These are phyloP conservation scores for Oxygymnocypris stewartii DNA, from an alignment of 2,113 vertebrate species.

Conservation along the genomic window DNA sequence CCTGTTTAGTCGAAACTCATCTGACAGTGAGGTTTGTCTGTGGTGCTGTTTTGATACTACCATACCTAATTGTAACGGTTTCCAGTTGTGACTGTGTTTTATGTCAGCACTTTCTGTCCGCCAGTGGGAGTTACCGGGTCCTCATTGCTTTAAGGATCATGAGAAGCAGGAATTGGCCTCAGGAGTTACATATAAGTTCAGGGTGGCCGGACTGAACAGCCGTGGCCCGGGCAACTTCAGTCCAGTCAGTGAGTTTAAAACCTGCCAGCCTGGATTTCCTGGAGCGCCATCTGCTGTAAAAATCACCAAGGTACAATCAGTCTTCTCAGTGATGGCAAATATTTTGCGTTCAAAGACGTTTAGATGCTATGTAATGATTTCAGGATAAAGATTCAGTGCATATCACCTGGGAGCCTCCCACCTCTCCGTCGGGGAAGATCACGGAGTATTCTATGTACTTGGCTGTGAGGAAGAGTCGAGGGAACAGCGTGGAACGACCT, in stretches of 20 bases:
- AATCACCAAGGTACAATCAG: constrained; percentile 85
- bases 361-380: neutral
- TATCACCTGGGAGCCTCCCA: constrained; percentile 96
- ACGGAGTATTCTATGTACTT: constrained; percentile 96
- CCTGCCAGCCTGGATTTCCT: constrained; percentile 94
- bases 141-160: constrained; percentile 81
- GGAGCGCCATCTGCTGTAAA: constrained; percentile 95
- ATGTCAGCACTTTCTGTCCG: neutral
- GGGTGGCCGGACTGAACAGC: constrained; percentile 92
- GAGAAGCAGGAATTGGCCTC: constrained; percentile 85
- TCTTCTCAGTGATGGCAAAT: neutral
- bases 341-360: neutral
- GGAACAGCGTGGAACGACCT: constrained; percentile 74
- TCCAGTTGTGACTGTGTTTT: neutral
- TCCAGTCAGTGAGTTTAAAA: constrained; percentile 92
- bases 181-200: constrained; percentile 89
- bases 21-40: constrained; percentile 62
- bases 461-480: constrained; percentile 87
- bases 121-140: constrained; percentile 76
- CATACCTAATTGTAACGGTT: neutral
- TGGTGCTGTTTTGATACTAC: neutral
- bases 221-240: constrained; percentile 91
- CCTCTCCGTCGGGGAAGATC: constrained; percentile 91
- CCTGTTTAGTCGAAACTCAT: constrained; percentile 27
- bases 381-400: constrained; percentile 90